A percentile compares a stretch with the other conserved stretches of the same genome.
These are phyloP conservation scores for Centruroides sculpturatus DNA, from an alignment of 1,140 invertebrate genomes.

Conservation along the genomic window DNA sequence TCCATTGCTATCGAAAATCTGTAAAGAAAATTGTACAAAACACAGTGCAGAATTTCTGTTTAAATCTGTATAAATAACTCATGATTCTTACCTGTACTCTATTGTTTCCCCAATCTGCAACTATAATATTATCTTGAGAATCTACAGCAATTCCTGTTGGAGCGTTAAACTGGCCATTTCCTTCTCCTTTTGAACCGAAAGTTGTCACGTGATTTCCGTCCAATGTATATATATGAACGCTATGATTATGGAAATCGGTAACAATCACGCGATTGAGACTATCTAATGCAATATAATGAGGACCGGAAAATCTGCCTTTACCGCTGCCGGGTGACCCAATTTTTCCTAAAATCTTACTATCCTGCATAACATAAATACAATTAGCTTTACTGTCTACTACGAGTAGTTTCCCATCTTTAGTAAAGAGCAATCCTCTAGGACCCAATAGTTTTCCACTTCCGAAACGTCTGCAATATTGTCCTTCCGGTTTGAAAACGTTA, in stretches of 20 bases:
- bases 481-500: constrained; percentile 34
- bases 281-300: constrained; percentile 41
- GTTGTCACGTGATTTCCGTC: constrained; percentile 31
- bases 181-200: constrained; percentile 34
- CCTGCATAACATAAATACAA: constrained; percentile 37
- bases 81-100: constrained; percentile 31
- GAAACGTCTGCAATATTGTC: constrained; percentile 39
- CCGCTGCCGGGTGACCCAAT: constrained; percentile 29
- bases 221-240: constrained; percentile 42
- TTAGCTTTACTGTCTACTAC: constrained; percentile 44
- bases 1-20: constrained; percentile 41
- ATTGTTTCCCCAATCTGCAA: constrained; percentile 48
- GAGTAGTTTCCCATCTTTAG: constrained; percentile 72
- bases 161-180: constrained; percentile 38
- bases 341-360: constrained; percentile 29
- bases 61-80: background rate
- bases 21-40: constrained; percentile 11
- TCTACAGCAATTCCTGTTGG: constrained; percentile 43
- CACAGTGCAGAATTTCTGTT: background rate
- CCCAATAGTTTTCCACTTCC: constrained; percentile 38
- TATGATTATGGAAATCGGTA: constrained; percentile 75
- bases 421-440: constrained; percentile 53
- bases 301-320: constrained; percentile 39
- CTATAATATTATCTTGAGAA: constrained; percentile 40
- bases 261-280: constrained; percentile 41